Base-by-base conservation (phyloP, 2,888 invertebrate genomes). In the Cenopis cana region DNA sequence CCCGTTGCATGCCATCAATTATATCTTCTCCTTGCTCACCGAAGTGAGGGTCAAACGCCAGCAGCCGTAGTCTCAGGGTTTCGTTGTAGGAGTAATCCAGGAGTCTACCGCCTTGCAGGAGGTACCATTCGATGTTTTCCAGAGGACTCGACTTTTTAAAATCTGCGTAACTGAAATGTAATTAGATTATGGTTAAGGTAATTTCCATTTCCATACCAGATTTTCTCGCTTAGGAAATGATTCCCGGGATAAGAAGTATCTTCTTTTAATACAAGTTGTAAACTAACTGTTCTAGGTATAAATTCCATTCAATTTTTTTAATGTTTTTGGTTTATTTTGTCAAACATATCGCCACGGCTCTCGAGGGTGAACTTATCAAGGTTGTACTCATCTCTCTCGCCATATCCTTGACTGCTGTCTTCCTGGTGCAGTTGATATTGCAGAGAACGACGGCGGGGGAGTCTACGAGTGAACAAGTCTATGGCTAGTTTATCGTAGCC, bases 81-180 rank as follows among this genome's bases (percentile, higher is more conserved):
- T 81, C 78, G 0, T 84, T 74, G 75, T 84, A 85, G 0, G 82
- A 77, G 68, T 80, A 89, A 72, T 89, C 84, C 3, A 90, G 75
- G 1, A 91, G 80, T 36, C 85, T 80, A 0, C 90, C 91, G 18
- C 79, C 62, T 55, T 87, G 77, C 10, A 69, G 12, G 2, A 76
- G 60, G 57, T 77, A 80, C 59, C 66, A 62, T 56, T 81, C 77
- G 11, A 87, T 71, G n/a, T 85, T 75, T 2, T 74, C 62, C 8
- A 84, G 2, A 0, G 85, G 10, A 5, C 2, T 20, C 36, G 0
- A n/a, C 11, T 24, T 0, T 8, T 12, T 18, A 20, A 0, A 6
- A 0, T 0, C 14, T 36, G 10, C 17, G 38, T 64, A 64, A 24
- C 52, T 52, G 20, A n/a, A 64, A 64, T n/a, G 18, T 12, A 41